phyloP scores from a whole-genome alignment of 2,113 vertebrate genomes.

The Narcine bancroftii region DNA sequence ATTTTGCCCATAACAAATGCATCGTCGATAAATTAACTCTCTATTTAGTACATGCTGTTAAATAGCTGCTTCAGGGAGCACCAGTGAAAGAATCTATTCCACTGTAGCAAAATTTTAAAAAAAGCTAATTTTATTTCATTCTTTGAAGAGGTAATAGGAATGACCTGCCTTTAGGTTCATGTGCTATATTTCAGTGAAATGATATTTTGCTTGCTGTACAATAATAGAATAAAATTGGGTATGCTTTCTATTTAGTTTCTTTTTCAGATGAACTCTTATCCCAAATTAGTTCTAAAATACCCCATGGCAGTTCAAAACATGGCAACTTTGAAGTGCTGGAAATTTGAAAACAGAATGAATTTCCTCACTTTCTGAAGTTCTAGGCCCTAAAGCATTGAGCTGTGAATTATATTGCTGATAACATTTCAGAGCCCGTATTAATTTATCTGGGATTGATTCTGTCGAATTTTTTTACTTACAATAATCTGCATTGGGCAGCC shows the following conservation, averaged over 20 bases:
- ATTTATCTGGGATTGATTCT: constrained; percentile 32
- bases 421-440: constrained; percentile 34
- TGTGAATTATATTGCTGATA: constrained; percentile 36
- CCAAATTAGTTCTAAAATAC: constrained; percentile 22
- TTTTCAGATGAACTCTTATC: constrained; percentile 30
- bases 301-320: background rate
- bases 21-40: background rate
- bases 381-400: constrained; percentile 17
- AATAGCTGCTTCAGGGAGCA: background rate
- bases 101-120: background rate
- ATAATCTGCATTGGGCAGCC: constrained; percentile 17
- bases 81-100: background rate
- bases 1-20: background rate
- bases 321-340: constrained; percentile 34
- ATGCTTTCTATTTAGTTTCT: constrained; percentile 18
- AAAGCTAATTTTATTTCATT: background rate
- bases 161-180: background rate
- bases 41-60: background rate
- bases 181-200: background rate
- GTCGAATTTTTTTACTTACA: constrained; percentile 34
- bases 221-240: constrained; percentile 13
- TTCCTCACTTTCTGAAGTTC: constrained; percentile 29
- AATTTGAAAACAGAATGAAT: constrained; percentile 35
- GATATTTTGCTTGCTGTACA: background rate
- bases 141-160: background rate